A percentile compares a stretch with the other conserved stretches of the same genome.
These are phyloP conservation scores for Carabus problematicus DNA, from an alignment of 2,888 invertebrate genomes.

Conservation along the genomic window DNA sequence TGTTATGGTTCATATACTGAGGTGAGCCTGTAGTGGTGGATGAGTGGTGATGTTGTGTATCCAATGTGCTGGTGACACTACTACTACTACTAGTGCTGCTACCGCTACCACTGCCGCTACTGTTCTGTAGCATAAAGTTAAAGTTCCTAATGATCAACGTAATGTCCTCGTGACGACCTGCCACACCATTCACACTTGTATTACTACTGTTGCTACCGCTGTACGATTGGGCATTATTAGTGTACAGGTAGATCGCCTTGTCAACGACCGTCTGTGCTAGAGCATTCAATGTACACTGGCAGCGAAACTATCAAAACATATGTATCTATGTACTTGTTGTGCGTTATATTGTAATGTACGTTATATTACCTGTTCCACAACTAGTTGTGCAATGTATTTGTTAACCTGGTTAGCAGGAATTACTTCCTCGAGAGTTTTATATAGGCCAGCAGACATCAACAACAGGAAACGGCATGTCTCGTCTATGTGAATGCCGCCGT, in stretches of 20 bases:
- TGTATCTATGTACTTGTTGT: background rate
- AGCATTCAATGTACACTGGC: slow-evolving; percentile 78
- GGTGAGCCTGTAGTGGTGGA: slow-evolving; percentile 51
- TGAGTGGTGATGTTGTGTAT: slow-evolving; percentile 48
- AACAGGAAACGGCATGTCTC: slow-evolving; percentile 82
- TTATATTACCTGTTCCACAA: slow-evolving; percentile 72
- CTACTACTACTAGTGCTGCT: slow-evolving; percentile 58
- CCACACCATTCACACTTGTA: slow-evolving; percentile 60
- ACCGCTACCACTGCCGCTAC: slow-evolving; percentile 67
- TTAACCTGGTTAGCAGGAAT: slow-evolving; percentile 81
- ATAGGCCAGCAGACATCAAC: slow-evolving; percentile 85
- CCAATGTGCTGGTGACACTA: slow-evolving; percentile 52
- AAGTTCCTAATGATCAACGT: slow-evolving; percentile 87
- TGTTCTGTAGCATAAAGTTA: slow-evolving; percentile 76
- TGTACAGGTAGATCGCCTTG: slow-evolving; percentile 81
- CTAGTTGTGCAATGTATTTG: slow-evolving; percentile 79
- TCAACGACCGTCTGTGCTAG: slow-evolving; percentile 88
- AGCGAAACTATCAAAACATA: slow-evolving; percentile 67
- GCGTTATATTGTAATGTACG: no score
- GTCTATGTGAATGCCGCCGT: slow-evolving; percentile 80
- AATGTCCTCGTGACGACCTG: slow-evolving; percentile 78
- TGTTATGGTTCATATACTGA: slow-evolving; percentile 51
- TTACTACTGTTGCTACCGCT: slow-evolving; percentile 68
- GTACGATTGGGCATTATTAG: no score
- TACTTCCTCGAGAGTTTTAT: slow-evolving; percentile 82